Conservation (phyloP, 2,113 vertebrate genomes). For the Zonotrichia leucophrys region DNA sequence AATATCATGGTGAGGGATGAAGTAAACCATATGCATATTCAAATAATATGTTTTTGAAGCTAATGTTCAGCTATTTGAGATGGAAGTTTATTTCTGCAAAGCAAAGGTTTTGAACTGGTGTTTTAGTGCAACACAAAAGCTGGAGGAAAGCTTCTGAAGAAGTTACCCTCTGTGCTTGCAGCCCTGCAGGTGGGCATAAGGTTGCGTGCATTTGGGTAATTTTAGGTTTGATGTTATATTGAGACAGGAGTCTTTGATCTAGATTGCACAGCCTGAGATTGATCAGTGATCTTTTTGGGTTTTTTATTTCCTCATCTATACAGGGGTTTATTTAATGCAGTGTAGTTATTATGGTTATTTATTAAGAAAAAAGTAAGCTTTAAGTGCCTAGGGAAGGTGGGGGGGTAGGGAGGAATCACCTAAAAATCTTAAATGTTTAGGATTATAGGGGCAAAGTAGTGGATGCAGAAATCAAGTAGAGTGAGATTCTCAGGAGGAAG, state of each 20-base stretch:
- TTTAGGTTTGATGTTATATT: neutral
- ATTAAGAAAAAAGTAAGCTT: constrained; percentile 60
- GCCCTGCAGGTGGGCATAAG: neutral
- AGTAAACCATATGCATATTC: constrained; percentile 13
- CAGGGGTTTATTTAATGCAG: constrained; percentile 62
- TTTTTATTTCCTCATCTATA: constrained; percentile 24
- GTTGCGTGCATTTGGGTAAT: neutral
- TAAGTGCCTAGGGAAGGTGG: constrained; percentile 73
- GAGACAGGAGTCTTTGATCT: neutral
- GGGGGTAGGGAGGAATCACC: neutral
- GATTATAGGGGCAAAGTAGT: constrained; percentile 15
- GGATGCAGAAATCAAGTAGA: neutral
- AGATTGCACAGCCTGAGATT: constrained; percentile 10
- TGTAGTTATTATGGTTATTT: constrained; percentile 57
- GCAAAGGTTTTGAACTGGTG: neutral
- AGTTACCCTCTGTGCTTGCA: neutral
- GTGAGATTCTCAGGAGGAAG: neutral
- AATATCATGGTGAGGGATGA: neutral
- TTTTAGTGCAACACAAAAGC: neutral
- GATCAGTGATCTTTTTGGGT: neutral
- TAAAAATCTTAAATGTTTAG: constrained; percentile 4
- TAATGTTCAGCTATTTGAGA: constrained; percentile 8
- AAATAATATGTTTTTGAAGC: constrained; percentile 35
- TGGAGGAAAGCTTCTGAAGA: constrained; percentile 12
- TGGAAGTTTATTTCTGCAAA: constrained; percentile 43